These are phyloP conservation scores for Euglossa dilemma DNA, from an alignment of 1,140 invertebrate genomes.

Conservation along the genomic window DNA sequence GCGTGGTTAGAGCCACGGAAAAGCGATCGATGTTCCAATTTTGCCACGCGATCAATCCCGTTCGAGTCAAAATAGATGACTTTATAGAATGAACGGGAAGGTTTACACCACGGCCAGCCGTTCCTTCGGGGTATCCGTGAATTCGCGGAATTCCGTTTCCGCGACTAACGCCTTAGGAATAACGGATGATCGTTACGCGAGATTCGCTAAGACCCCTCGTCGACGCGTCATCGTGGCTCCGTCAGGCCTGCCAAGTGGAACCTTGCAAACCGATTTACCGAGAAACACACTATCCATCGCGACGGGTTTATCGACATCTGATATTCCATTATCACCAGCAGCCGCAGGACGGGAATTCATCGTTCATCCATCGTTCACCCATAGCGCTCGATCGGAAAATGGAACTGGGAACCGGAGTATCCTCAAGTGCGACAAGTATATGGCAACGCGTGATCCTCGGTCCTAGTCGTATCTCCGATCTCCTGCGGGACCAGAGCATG, in stretches of 20 bases:
- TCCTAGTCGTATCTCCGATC: neutral
- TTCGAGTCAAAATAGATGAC: neutral
- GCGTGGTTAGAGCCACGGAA: neutral
- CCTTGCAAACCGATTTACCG: neutral
- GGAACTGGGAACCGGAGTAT: conserved; percentile 32
- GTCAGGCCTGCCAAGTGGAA: neutral
- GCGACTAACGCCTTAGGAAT: neutral
- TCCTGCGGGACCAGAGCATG: conserved; percentile 10
- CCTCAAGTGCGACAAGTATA: conserved; percentile 30
- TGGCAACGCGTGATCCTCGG: neutral
- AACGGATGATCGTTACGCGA: neutral
- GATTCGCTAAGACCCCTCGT: neutral
- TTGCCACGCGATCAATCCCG: conserved; percentile 7
- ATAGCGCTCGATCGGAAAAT: conserved; percentile 49
- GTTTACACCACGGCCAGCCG: neutral
- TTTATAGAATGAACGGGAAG: neutral
- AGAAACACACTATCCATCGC: conserved; percentile 34
- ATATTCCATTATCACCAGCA: conserved; percentile 67
- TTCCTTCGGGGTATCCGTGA: no score
- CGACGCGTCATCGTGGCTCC: neutral
- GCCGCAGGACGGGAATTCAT: conserved; percentile 1
- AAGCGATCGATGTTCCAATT: conserved; percentile 36
- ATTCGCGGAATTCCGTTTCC: neutral
- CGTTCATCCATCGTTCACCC: neutral
- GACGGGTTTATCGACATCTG: conserved; percentile 61